Base-by-base conservation (phyloP, 2,797 vertebrate genomes). In the Pseudocheirus occidentalis region DNA sequence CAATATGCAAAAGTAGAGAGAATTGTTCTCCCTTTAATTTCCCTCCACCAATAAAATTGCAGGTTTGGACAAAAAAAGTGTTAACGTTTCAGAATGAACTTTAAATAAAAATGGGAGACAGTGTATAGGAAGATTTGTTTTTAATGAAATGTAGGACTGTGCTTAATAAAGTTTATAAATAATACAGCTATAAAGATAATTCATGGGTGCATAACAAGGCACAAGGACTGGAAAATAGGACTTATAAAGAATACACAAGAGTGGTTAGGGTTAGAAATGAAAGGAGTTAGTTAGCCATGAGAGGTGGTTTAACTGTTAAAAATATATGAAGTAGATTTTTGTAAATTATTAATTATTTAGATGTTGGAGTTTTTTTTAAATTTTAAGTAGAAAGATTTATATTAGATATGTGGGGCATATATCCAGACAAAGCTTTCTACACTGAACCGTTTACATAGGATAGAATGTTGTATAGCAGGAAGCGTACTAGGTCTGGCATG, bases 51-150 rank as follows among this genome's bases (percentile, higher is more conserved):
- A 4, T 46, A 81, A 81, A 81, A 81, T 81, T 46, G 18, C 18
- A 46, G 40, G 40, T 81, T 81, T 81, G 73, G 73, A 46, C 73
- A 24, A 81, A 81, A 73, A 21, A 81, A 81, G 40, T 46, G n/a
- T 92, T 52, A 81, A 9, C 81, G 11, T 96, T 92, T 96, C 55
- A 92, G 53, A 95, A n/a, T 59, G 34, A 92, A 95, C 3, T 46
- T 81, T 46, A 46, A 21, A 95, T 53, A 91, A 90, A 1, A 46
- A 34, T 94, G 1, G 91, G 57, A 87, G 46, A 91, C 92, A 46
- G 21, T 46, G 28, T 94, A 91, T 57, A 91, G 24, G 50, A 96
- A 27, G 29, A 7, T 24, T 92, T 96, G n/a, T 92, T 92, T 96
- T 95, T 93, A 94, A 90, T 34, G 52, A 14, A 92, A 54, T 57